Evolutionary conservation across 2,888 invertebrate species (phyloP).

Genomic region (Cordilura impudica): DNA sequence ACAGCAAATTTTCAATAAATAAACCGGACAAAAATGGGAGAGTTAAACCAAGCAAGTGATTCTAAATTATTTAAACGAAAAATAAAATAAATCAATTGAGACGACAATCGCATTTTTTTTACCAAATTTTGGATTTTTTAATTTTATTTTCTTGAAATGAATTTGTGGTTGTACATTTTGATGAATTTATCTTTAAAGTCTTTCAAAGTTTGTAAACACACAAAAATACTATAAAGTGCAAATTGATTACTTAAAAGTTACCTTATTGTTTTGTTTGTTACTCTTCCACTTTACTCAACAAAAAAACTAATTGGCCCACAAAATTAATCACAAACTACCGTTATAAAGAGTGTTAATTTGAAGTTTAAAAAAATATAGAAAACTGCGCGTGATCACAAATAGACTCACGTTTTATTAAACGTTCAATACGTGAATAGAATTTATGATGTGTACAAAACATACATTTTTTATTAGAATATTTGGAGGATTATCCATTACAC

Average conservation of each 20-base stretch:
- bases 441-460: neutral
- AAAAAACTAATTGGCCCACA: conserved; percentile 41
- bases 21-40: no score
- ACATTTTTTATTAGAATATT: conserved; percentile 24
- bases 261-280: neutral
- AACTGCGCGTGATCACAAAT: conserved; percentile 57
- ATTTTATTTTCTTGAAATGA: no score
- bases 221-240: neutral
- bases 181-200: no score
- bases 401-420: conserved; percentile 52
- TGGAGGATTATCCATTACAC: conserved; percentile 23
- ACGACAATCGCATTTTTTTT: no score
- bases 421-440: conserved; percentile 51
- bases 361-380: neutral
- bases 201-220: no score
- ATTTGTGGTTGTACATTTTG: no score
- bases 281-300: conserved; percentile 32
- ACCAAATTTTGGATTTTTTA: no score
- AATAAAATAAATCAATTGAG: no score
- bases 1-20: no score
- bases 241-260: neutral
- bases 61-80: no score
- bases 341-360: neutral
- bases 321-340: conserved; percentile 44
- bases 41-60: no score